Conservation (phyloP, 2,113 vertebrate genomes). For the Ptilorrhoa leucosticta region DNA sequence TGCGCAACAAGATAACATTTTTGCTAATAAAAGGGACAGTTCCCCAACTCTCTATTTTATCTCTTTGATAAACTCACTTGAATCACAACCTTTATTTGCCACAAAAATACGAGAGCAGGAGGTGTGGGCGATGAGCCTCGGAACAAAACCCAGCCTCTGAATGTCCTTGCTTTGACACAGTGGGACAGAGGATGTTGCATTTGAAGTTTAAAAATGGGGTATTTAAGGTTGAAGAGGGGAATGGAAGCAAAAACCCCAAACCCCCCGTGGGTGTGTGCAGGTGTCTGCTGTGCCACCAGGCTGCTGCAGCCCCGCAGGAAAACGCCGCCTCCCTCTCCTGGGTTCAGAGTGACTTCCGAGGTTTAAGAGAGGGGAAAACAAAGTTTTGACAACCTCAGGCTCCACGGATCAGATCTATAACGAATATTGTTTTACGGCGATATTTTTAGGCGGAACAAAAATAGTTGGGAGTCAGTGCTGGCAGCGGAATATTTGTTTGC, state of each 20-base stretch:
- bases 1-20: not conserved
- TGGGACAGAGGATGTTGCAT: not conserved
- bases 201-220: not conserved
- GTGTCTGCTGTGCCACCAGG: not conserved
- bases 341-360: not conserved
- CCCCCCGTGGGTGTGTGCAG: rapidly evolving
- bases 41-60: not conserved
- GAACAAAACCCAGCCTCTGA: not conserved
- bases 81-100: not conserved
- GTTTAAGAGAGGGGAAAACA: not conserved
- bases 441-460: slow-evolving; percentile 20
- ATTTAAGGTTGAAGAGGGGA: not conserved
- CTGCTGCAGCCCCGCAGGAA: not conserved
- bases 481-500: not conserved
- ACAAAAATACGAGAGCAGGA: rapidly evolving
- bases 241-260: rapidly evolving
- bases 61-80: not conserved
- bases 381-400: not conserved
- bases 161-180: not conserved
- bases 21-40: not conserved
- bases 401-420: not conserved
- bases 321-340: not conserved
- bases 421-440: not conserved
- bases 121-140: rapidly evolving
- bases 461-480: not conserved